Base-by-base conservation (phyloP, 1,140 invertebrate species). In the Megalonaias nervosa region DNA sequence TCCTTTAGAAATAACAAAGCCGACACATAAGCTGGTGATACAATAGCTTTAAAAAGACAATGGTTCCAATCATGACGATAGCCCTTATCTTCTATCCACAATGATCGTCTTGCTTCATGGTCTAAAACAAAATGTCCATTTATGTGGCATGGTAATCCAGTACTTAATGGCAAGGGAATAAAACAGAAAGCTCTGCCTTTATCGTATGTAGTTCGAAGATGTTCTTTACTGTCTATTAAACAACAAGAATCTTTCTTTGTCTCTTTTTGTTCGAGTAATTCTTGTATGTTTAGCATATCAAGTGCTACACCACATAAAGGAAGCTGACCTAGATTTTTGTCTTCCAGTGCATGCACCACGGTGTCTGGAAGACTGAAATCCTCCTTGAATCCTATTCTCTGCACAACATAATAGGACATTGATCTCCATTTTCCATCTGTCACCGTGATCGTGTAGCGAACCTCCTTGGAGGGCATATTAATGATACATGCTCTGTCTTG, bases 71-170 rank as follows among this genome's bases (percentile, higher is more conserved):
- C 76, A 58, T 78, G 81, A 48, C 79, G 75, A 11, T 64, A 55
- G n/a, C 76, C 71, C 31, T 62, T 70, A 14, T 82, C 78, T 21
- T 59, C 74, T 13, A 81, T 68, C 81, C 82, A 86, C 13, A 89
- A 31, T 23, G 80, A 76, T 56, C 82, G 74, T 67, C 87, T 79
- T 56, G 84, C 77, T 75, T 85, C 85, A 71, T 82, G 81, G 68
- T 88, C 86, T n/a, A 89, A 67, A 31, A 82, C 81, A 85, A 89
- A 87, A 56, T 86, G 77, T n/a, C n/a, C n/a, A n/a, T n/a, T n/a
- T n/a, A n/a, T n/a, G n/a, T n/a, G n/a, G n/a, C n/a, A n/a, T n/a
- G 85, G 85, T 21, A 87, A 61, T 26, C 71, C 70, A 15, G 84
- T 83, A 16, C 75, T 57, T 12, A 84, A 64, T 31, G 87, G 84